These are phyloP conservation scores for Metopia argyrocephala DNA, from an alignment of 2,888 invertebrate species.

Conservation along the genomic window DNA sequence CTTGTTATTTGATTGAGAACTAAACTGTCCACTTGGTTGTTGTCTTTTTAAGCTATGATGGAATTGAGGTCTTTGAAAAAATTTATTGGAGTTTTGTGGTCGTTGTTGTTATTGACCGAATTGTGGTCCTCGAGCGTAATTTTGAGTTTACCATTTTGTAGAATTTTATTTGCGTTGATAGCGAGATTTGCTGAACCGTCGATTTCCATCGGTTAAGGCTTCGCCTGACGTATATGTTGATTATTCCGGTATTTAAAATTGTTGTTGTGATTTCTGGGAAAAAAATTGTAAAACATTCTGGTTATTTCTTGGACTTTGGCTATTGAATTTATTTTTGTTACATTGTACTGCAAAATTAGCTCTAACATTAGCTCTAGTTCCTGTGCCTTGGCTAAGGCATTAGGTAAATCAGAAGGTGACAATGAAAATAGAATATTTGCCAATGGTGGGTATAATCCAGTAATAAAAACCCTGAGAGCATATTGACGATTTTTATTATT, in stretches of 20 bases:
- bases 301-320: not conserved
- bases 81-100: not conserved
- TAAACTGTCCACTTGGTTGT: not conserved
- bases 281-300: too few relatives aligned
- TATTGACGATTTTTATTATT: conserved; percentile 43
- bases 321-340: not conserved
- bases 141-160: too few relatives aligned
- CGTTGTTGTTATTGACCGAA: conserved; percentile 1
- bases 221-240: not conserved
- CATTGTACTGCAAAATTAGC: conserved; percentile 4
- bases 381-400: conserved; percentile 44
- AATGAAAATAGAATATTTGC: conserved; percentile 46
- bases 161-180: too few relatives aligned
- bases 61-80: too few relatives aligned
- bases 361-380: not conserved
- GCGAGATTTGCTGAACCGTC: too few relatives aligned
- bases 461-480: conserved; percentile 39
- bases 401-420: conserved; percentile 33
- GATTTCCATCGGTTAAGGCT: conserved; percentile 2
- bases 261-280: not conserved
- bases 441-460: conserved; percentile 34
- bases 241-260: not conserved
- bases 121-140: too few relatives aligned
- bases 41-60: too few relatives aligned
- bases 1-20: conserved; percentile 11